Evolutionary conservation across 2,888 invertebrate species (phyloP), one percentile per base, ranked within the genome.

Genomic region (Trimorus sp.): DNA sequence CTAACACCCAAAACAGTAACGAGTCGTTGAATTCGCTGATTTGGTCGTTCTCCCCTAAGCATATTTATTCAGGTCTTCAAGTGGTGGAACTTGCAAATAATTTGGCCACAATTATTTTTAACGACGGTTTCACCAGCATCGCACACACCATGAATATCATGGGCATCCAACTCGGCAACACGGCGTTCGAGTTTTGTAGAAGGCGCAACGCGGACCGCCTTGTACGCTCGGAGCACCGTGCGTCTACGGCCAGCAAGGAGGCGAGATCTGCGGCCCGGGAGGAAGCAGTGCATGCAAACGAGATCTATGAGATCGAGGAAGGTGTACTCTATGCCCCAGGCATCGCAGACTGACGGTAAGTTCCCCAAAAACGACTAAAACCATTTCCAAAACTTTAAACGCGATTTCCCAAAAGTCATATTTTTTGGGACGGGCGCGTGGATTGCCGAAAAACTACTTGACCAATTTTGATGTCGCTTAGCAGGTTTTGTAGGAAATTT

Each of bases 21-120:
- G 71, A 83, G 53, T 82, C 82, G 36, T 37, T 83, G 9, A 83
- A 84, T 79, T 82, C 79, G 14, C 45, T 82, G 9, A 83, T 85
- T 15, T 85, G 82, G 80, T 83, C 75, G 15, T 82, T 83, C 45
- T 75, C 75, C 36, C 83, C 75, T 8, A 83, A 85, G 74, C 83
- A 83, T 51, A 59, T 83, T 7, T 70, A 82, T 73, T 77, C 74
- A 26, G 78, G 84, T 4, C 26, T 69, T 12, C 45, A 80, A 11
- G 54, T 78, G 9, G 62, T 42, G 3, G 14, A 68, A 36, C 3
- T 82, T 62, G 80, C 84, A 14, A 73, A 70, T 11, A 83, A 65
- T 81, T 40, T 82, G 14, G 82, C 78, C 56, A 65, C 78, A n/a
- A 36, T 37, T 7, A 83, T 84, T 40, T 84, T 83, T 38, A 83